phyloP scores from a whole-genome alignment of 1,140 invertebrate species.

The Eumeta japonica region DNA sequence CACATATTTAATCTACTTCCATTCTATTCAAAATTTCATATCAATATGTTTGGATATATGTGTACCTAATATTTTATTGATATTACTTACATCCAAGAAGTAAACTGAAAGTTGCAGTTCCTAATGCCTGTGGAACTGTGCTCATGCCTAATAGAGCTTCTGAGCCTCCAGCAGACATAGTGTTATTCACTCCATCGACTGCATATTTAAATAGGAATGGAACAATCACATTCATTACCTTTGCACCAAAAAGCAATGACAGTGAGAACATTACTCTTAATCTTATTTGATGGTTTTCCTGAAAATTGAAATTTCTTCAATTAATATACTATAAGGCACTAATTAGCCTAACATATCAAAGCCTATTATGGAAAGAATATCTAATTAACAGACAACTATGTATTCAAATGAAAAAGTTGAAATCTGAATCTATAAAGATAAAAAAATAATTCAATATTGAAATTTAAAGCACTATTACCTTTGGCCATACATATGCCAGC shows the following conservation, averaged over 20 bases:
- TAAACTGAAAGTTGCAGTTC: slow-evolving; percentile 74
- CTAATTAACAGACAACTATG: slow-evolving; percentile 4
- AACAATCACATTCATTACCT: slow-evolving; percentile 88
- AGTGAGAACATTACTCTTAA: slow-evolving; percentile 84
- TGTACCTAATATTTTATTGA: no score
- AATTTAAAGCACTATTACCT: slow-evolving; percentile 56
- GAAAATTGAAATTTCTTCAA: no score
- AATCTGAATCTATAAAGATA: no score
- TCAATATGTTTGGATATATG: no score
- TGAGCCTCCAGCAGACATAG: slow-evolving; percentile 37
- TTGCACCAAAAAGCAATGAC: slow-evolving; percentile 75
- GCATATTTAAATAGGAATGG: slow-evolving; percentile 97
- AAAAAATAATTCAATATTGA: slow-evolving; percentile 7
- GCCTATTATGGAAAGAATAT: no score
- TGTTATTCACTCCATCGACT: slow-evolving; percentile 84
- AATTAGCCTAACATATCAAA: no score
- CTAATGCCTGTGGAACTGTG: slow-evolving; percentile 70
- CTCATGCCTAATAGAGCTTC: slow-evolving; percentile 64
- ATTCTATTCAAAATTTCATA: no score
- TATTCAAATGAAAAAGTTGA: no score
- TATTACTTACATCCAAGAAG: slow-evolving; percentile 85
- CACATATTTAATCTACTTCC: no score
- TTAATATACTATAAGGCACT: no score
- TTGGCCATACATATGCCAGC: slow-evolving; percentile 94
- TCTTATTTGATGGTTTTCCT: slow-evolving; percentile 78